phyloP scores from a whole-genome alignment of 1,140 invertebrate species.

The Bombus confusus region DNA sequence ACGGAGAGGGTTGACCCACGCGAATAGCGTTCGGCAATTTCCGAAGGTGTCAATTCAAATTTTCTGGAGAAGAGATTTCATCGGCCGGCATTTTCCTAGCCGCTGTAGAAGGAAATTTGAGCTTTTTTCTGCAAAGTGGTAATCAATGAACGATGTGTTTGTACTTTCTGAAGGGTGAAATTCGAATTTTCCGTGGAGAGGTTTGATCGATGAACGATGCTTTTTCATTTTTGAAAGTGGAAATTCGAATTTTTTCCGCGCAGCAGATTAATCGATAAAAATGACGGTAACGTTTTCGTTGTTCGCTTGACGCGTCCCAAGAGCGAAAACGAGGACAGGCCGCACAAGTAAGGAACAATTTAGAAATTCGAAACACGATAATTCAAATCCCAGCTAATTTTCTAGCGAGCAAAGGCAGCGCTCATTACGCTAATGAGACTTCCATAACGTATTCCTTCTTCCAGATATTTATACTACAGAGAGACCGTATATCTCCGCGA shows the following conservation, averaged over 20 bases:
- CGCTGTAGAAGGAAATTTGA: not conserved
- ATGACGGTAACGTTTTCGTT: not conserved
- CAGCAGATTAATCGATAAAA: not conserved
- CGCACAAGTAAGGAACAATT: not conserved
- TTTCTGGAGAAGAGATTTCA: too few species aligned
- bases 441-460: not conserved
- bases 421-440: conserved; percentile 6
- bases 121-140: not conserved
- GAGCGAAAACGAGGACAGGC: not conserved
- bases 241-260: not conserved
- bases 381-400: not conserved
- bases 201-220: not conserved
- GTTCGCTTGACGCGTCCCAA: not conserved
- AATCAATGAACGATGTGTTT: too few species aligned
- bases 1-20: too few species aligned
- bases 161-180: too few species aligned
- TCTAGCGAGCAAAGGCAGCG: not conserved
- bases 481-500: too few species aligned
- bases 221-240: not conserved
- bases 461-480: not conserved
- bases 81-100: not conserved
- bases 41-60: too few species aligned
- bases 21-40: too few species aligned
- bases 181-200: too few species aligned
- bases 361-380: not conserved